Conservation (phyloP, 2,113 vertebrate species). For the Pachyramphus minor region DNA sequence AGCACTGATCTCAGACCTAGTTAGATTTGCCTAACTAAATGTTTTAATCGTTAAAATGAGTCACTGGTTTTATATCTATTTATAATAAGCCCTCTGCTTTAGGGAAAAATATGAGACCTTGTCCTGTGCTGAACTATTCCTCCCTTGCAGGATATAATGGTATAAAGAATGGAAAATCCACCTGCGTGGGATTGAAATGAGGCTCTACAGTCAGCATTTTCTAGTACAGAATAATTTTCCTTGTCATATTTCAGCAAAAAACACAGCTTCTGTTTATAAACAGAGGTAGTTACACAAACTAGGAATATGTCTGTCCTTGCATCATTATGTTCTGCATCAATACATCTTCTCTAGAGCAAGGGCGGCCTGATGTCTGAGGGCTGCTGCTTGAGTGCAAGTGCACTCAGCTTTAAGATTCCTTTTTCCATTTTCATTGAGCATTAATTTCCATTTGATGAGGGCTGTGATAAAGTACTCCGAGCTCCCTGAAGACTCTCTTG, state of each 20-base stretch:
- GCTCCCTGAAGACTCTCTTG: background rate
- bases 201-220: background rate
- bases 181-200: accelerated
- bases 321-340: background rate
- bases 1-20: background rate
- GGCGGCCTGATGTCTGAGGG: background rate
- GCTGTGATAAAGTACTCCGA: background rate
- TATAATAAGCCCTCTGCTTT: background rate
- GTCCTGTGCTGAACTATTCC: background rate
- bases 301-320: background rate
- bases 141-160: background rate
- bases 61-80: background rate
- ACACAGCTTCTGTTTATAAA: background rate
- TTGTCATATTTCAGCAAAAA: background rate
- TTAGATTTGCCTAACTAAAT: background rate
- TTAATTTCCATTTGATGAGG: background rate
- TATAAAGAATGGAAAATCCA: background rate
- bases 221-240: background rate
- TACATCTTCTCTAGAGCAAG: background rate
- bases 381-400: background rate
- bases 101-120: background rate
- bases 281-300: background rate
- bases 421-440: background rate
- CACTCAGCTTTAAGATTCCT: background rate
- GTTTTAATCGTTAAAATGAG: background rate